Conservation (phyloP, 2,113 vertebrate genomes). For the Neolamprologus toae region DNA sequence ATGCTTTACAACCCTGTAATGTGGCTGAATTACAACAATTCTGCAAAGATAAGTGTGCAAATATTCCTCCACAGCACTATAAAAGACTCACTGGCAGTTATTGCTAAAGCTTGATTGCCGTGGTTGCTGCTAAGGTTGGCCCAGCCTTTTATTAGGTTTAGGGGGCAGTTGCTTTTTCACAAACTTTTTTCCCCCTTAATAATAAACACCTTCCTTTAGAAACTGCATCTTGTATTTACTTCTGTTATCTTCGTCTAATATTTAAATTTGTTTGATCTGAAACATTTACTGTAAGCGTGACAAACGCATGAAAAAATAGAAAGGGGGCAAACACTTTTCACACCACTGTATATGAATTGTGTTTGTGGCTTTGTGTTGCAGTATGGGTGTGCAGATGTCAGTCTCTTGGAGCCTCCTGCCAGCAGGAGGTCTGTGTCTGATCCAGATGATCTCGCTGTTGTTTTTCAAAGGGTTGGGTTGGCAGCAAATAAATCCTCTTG, state of each 20-base stretch:
- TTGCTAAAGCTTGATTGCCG: rapidly evolving
- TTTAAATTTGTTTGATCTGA: not conserved
- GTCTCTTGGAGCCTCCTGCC: not conserved
- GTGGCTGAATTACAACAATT: not conserved
- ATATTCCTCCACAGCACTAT: not conserved
- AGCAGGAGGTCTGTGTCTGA: conserved; percentile 33
- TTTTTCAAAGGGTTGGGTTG: conserved; percentile 8
- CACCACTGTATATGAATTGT: not conserved
- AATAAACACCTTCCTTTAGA: not conserved
- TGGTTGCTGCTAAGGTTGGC: not conserved
- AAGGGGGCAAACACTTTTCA: not conserved
- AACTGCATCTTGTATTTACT: not conserved
- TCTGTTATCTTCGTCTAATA: not conserved
- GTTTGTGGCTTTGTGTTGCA: not conserved
- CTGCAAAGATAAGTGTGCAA: not conserved
- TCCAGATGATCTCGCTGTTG: conserved; percentile 37
- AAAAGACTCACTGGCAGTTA: not conserved
- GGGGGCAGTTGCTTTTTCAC: not conserved
- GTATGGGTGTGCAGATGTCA: not conserved
- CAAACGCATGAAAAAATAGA: not conserved
- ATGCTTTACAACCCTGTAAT: not conserved
- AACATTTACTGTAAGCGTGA: not conserved
- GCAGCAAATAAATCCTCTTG: conserved; percentile 24
- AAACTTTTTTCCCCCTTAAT: rapidly evolving
- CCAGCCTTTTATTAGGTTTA: not conserved